Conservation (phyloP, 2,888 invertebrate genomes). For the Galerucella calmariensis region DNA sequence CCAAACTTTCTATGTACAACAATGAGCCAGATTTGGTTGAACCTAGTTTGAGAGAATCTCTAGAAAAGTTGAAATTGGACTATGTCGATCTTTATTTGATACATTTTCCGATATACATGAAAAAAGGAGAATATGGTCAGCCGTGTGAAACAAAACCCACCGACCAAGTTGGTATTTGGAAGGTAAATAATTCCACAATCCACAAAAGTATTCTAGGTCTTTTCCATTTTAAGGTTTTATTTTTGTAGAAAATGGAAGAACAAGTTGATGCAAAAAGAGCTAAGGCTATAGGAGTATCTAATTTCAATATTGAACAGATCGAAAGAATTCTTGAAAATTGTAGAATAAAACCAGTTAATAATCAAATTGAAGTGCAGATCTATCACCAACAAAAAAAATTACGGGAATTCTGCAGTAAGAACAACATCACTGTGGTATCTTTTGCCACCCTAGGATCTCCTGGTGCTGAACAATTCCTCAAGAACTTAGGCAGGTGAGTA, state of each 20-base stretch:
- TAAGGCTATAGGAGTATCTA: constrained; percentile 86
- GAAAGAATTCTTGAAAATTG: constrained; percentile 71
- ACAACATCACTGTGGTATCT: constrained; percentile 78
- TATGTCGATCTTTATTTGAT: constrained; percentile 85
- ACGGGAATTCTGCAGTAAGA: constrained; percentile 70
- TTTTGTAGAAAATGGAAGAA: constrained; percentile 72
- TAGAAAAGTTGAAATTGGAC: constrained; percentile 75
- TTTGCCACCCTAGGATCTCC: constrained; percentile 84
- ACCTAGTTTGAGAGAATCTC: constrained; percentile 72
- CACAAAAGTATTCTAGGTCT: neutral
- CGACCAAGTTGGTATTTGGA: constrained; percentile 33
- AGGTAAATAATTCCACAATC: constrained; percentile 75
- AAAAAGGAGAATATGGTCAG: constrained; percentile 65
- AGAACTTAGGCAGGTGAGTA: neutral
- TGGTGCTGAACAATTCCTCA: constrained; percentile 60
- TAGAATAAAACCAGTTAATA: constrained; percentile 70
- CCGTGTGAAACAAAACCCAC: constrained; percentile 63
- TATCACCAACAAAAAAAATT: constrained; percentile 79
- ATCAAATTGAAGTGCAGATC: constrained; percentile 81
- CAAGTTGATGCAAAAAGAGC: constrained; percentile 76
- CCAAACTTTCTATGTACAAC: constrained; percentile 73
- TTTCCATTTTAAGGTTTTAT: neutral
- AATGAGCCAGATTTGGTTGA: constrained; percentile 66
- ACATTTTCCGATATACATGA: constrained; percentile 77
- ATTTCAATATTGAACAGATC: constrained; percentile 82